Evolutionary conservation across 2,797 vertebrate genomes (phyloP).

Genomic region (Schizothorax lantsangensis): DNA sequence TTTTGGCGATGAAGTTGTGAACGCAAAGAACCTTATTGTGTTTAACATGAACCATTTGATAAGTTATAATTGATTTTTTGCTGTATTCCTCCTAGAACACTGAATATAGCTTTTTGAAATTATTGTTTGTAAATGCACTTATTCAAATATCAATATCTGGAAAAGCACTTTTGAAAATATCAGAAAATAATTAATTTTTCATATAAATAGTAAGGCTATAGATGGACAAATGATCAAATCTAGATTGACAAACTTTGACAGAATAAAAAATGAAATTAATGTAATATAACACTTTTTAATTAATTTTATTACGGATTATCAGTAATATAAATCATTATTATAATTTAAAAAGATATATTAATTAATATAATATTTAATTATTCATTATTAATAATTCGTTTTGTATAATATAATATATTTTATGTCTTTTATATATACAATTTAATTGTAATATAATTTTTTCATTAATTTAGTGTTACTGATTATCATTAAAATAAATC

Average conservation of each 20-base stretch:
- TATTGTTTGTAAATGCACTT: neutral
- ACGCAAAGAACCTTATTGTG: neutral
- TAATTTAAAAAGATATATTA: neutral
- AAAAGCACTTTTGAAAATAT: neutral
- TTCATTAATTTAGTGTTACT: too few species aligned
- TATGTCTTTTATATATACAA: too few species aligned
- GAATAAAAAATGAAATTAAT: neutral
- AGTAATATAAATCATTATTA: neutral
- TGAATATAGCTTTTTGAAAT: neutral
- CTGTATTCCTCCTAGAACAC: neutral
- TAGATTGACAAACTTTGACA: neutral
- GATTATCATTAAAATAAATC: too few species aligned
- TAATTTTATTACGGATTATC: neutral
- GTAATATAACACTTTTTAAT: neutral
- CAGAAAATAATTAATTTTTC: slow-evolving; percentile 38
- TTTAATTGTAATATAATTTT: too few species aligned
- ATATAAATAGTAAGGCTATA: slow-evolving; percentile 20
- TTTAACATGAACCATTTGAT: neutral
- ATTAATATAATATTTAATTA: neutral
- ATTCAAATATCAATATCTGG: neutral
- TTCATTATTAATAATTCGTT: neutral
- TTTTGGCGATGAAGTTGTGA: neutral
- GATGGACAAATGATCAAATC: neutral
- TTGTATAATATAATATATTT: neutral
- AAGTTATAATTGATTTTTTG: neutral